These are phyloP conservation scores for Micromys minutus DNA, from an alignment of 2,113 vertebrate genomes.

Conservation along the genomic window DNA sequence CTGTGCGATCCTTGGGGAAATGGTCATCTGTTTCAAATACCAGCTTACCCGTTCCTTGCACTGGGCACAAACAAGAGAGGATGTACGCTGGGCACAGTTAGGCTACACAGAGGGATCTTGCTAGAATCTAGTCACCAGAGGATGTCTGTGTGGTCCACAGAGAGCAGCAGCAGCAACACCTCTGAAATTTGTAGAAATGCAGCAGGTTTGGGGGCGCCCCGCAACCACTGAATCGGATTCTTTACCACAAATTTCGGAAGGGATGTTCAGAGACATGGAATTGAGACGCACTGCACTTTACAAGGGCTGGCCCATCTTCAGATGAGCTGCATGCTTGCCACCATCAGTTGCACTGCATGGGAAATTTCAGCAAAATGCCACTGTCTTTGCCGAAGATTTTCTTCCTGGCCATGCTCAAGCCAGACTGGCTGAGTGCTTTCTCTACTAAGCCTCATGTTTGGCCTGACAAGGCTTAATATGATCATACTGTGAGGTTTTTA, in stretches of 20 bases:
- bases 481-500: not conserved
- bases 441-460: not conserved
- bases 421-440: not conserved
- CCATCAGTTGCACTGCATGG: not conserved
- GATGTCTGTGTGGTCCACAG: not conserved
- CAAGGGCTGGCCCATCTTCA: not conserved
- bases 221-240: not conserved
- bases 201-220: not conserved
- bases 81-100: rapidly evolving
- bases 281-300: not conserved
- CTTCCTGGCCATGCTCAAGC: not conserved
- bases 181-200: not conserved
- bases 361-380: not conserved
- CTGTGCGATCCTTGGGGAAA: not conserved
- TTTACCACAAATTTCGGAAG: not conserved
- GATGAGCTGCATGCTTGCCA: not conserved
- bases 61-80: rapidly evolving
- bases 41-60: rapidly evolving
- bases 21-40: not conserved
- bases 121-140: no score
- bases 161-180: not conserved
- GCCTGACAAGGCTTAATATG: not conserved
- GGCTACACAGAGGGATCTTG: not conserved
- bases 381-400: not conserved
- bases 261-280: no score